phyloP scores from a whole-genome alignment of 2,113 vertebrate species.

The Plotosus lineatus region DNA sequence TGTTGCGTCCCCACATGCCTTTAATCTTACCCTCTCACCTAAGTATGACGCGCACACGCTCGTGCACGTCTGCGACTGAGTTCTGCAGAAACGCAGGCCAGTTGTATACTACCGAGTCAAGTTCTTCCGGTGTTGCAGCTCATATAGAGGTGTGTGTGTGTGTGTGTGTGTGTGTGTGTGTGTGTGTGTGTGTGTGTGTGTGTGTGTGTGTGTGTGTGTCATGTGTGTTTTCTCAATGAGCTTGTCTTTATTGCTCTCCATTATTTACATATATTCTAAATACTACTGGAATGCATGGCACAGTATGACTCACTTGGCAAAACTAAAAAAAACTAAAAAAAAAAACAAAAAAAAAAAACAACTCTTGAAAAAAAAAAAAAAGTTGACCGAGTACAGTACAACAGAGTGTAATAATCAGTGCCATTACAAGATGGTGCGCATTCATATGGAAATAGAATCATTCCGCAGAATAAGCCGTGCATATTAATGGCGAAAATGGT shows the following conservation, averaged over 20 bases:
- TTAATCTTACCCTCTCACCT: conserved; percentile 11
- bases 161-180: too few relatives aligned
- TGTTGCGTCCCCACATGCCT: not conserved
- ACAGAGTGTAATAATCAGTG: conserved; percentile 38
- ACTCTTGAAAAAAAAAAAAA: conserved; percentile 17
- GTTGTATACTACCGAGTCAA: too few relatives aligned
- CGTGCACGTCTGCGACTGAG: not conserved
- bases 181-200: too few relatives aligned
- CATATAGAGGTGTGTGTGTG: not conserved
- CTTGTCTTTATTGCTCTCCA: conserved; percentile 3
- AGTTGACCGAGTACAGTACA: conserved; percentile 16
- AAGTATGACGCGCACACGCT: not conserved
- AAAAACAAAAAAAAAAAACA: conserved; percentile 11
- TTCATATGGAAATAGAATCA: conserved; percentile 50
- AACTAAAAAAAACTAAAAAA: conserved; percentile 28
- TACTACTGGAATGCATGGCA: conserved; percentile 30
- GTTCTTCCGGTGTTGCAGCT: conserved; percentile 6
- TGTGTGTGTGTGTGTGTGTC: too few relatives aligned
- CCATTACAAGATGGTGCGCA: conserved; percentile 28
- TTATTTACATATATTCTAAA: conserved; percentile 44
- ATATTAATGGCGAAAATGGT: conserved; percentile 23
- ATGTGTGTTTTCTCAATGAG: conserved; percentile 39
- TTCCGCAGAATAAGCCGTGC: conserved; percentile 13
- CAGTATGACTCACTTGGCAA: conserved; percentile 45
- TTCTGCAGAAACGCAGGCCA: not conserved